A percentile compares a stretch with the other conserved stretches of the same genome.
These are phyloP conservation scores for Abrostola tripartita DNA, from an alignment of 2,888 invertebrate genomes.

Conservation along the genomic window DNA sequence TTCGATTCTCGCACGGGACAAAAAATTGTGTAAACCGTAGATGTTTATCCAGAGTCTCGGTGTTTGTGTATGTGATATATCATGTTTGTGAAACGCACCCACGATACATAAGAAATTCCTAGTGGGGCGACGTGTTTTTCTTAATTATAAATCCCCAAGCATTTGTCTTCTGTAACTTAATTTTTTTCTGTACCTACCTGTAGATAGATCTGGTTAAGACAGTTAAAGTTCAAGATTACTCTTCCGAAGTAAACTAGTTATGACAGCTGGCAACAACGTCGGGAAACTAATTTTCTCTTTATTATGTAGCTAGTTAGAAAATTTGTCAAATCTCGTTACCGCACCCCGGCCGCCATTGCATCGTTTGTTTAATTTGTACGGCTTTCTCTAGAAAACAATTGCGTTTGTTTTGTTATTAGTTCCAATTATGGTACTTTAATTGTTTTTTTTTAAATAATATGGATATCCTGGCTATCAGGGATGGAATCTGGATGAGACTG, in stretches of 20 bases:
- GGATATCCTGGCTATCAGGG: not conserved
- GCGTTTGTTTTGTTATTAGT: conserved; percentile 29
- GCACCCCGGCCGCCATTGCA: conserved; percentile 47
- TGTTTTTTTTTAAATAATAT: not conserved
- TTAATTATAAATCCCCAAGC: not conserved
- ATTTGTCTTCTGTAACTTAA: not conserved
- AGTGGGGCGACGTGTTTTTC: too few species aligned
- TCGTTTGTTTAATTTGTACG: conserved; percentile 51
- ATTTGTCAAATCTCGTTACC: conserved; percentile 74
- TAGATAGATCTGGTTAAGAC: conserved; percentile 8
- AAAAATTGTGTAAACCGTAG: too few species aligned
- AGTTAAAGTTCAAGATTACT: conserved; percentile 35
- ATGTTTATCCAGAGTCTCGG: too few species aligned
- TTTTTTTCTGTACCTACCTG: not conserved
- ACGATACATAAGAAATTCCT: too few species aligned
- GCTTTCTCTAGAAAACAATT: conserved; percentile 42
- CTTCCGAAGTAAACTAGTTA: conserved; percentile 41
- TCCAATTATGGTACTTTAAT: conserved; percentile 15
- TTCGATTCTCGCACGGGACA: too few species aligned
- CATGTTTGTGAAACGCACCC: too few species aligned
- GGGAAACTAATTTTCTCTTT: conserved; percentile 67
- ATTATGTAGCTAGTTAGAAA: conserved; percentile 67
- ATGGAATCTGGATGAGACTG: not conserved
- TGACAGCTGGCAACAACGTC: conserved; percentile 43
- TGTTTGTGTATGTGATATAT: too few species aligned